These are phyloP conservation scores for Pogonomyrmex californicus DNA, from an alignment of 1,140 invertebrate species.

Conservation along the genomic window DNA sequence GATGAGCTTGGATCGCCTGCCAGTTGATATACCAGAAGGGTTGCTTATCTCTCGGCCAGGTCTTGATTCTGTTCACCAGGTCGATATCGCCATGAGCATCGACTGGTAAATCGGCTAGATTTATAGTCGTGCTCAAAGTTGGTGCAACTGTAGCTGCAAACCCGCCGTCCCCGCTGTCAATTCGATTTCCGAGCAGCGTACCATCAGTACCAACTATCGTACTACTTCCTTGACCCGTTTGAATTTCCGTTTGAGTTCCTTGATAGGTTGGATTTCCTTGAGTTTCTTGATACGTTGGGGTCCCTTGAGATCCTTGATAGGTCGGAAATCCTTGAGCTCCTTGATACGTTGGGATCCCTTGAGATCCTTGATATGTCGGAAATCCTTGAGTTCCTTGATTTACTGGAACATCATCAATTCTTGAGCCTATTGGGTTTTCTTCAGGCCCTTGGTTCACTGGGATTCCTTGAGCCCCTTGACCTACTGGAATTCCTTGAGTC, in stretches of 20 bases:
- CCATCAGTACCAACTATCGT: too few relatives aligned
- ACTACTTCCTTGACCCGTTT: not conserved
- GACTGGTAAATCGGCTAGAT: conserved; percentile 82
- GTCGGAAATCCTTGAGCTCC: not conserved
- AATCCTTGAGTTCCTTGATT: not conserved
- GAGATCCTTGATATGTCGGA: not conserved
- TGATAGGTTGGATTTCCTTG: not conserved
- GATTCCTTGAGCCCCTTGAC: not conserved
- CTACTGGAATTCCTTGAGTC: not conserved
- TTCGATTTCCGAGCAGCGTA: not conserved
- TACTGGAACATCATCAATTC: not conserved
- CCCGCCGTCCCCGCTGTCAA: not conserved
- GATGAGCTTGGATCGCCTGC: conserved; percentile 85
- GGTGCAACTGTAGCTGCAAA: not conserved
- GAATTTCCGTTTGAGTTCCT: not conserved
- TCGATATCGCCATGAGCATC: conserved; percentile 85
- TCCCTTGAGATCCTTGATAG: not conserved
- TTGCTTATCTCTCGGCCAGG: conserved; percentile 87
- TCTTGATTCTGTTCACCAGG: conserved; percentile 85
- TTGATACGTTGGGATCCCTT: not conserved
- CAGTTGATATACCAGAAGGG: conserved; percentile 89
- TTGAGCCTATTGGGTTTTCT: not conserved
- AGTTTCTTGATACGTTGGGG: not conserved
- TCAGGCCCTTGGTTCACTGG: too few relatives aligned
- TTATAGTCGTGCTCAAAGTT: conserved; percentile 4